phyloP scores from a whole-genome alignment of 2,113 vertebrate species.

The Gymnogyps californianus region DNA sequence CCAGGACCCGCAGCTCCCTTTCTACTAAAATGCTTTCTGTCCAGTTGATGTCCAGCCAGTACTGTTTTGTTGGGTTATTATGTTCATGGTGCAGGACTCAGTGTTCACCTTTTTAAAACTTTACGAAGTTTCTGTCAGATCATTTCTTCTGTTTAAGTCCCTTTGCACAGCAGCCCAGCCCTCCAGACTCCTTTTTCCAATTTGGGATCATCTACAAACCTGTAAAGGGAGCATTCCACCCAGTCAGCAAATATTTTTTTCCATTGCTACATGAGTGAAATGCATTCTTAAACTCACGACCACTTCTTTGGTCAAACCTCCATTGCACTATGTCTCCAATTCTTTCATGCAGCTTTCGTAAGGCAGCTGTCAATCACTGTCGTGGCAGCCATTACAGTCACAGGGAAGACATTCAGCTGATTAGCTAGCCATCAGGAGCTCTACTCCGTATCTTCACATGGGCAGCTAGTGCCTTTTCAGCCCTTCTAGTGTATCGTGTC shows the following conservation, averaged over 20 bases:
- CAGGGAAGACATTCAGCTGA: neutral
- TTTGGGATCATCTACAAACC: neutral
- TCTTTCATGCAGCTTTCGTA: neutral
- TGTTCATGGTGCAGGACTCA: neutral
- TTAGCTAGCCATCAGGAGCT: accelerated
- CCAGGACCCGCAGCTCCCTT: neutral
- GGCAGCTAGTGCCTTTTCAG: neutral
- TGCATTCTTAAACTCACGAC: neutral
- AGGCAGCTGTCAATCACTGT: neutral
- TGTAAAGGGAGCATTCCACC: accelerated
- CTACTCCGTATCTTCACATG: neutral
- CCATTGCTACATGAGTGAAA: neutral
- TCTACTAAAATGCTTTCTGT: neutral
- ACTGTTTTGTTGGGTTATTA: neutral
- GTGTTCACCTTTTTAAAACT: neutral
- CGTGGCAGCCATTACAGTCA: neutral
- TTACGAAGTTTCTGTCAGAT: neutral
- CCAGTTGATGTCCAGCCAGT: neutral
- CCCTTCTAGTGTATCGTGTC: neutral
- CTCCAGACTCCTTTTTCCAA: neutral
- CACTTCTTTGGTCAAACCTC: neutral
- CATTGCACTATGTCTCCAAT: neutral
- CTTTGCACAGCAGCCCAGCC: neutral
- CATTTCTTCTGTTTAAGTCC: neutral
- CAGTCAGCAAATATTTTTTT: neutral